Percentiles rank a stretch among this genome's conserved stretches.
Evolutionary conservation across 2,113 vertebrate species (phyloP).

Genomic region (Pungitius pungitius): DNA sequence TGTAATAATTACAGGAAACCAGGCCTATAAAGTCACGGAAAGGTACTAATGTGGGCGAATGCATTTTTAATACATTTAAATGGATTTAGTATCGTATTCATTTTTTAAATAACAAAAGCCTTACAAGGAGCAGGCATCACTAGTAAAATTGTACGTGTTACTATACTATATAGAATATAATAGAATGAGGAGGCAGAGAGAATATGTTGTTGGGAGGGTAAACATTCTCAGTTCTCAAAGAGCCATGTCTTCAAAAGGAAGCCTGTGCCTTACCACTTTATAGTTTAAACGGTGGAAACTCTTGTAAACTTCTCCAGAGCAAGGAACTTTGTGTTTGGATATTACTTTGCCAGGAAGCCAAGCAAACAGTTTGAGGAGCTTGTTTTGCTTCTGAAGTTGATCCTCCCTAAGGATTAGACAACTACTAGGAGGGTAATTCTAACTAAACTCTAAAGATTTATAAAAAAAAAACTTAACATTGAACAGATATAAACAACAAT

Average conservation of each 20-base stretch:
- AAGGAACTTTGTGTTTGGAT: conserved; percentile 14
- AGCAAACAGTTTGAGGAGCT: conserved; percentile 24
- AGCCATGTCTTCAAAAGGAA: conserved; percentile 38
- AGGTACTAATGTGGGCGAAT: not conserved
- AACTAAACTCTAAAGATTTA: no score
- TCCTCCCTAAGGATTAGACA: not conserved
- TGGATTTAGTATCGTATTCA: not conserved
- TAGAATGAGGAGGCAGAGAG: not conserved
- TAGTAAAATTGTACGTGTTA: not conserved
- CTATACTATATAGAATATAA: not conserved
- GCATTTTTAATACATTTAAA: not conserved
- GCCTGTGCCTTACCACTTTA: conserved; percentile 21
- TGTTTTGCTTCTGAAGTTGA: conserved; percentile 30
- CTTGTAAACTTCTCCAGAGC: conserved; percentile 23
- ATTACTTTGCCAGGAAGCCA: not conserved
- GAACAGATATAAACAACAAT: no score
- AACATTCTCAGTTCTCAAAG: conserved; percentile 21
- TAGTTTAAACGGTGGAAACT: not conserved
- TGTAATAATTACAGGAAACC: not conserved
- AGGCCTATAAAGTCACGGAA: not conserved
- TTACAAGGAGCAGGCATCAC: not conserved
- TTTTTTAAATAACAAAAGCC: not conserved
- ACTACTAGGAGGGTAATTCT: not conserved
- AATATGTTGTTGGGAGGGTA: not conserved
- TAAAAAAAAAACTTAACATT: no score